These are phyloP conservation scores for Nesometra sesokonis DNA, from an alignment of 35 echinoderm and acorn worm genomes.

Conservation along the genomic window DNA sequence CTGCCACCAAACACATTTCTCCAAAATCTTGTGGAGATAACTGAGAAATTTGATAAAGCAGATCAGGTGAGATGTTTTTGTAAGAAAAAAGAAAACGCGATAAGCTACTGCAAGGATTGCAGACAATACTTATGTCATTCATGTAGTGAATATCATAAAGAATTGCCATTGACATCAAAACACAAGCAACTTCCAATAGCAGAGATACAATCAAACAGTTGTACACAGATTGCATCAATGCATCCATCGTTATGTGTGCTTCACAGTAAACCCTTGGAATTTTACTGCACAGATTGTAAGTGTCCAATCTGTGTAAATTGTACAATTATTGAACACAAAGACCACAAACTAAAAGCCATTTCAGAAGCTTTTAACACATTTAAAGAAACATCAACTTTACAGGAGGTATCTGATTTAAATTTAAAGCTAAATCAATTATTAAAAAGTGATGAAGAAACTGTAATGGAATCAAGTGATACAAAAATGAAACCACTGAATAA, in stretches of 20 bases:
- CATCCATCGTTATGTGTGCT: background rate
- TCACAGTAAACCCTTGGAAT: background rate
- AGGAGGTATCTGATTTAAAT: background rate
- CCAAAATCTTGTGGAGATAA: background rate
- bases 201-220: background rate
- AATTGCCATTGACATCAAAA: background rate
- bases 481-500: background rate
- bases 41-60: background rate
- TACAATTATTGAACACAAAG: background rate
- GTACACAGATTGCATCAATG: background rate
- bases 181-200: background rate
- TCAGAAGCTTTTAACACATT: background rate
- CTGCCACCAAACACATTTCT: background rate
- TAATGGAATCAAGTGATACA: background rate
- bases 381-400: background rate
- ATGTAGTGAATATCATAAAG: background rate
- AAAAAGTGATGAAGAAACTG: background rate
- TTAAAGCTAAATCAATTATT: background rate
- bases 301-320: background rate
- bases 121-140: background rate
- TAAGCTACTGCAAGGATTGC: background rate
- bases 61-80: background rate
- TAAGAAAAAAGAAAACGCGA: background rate
- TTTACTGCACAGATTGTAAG: background rate
- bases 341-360: background rate